These are phyloP conservation scores for Anolis apletophallus DNA, from an alignment of 2,797 vertebrate genomes.

Conservation along the genomic window DNA sequence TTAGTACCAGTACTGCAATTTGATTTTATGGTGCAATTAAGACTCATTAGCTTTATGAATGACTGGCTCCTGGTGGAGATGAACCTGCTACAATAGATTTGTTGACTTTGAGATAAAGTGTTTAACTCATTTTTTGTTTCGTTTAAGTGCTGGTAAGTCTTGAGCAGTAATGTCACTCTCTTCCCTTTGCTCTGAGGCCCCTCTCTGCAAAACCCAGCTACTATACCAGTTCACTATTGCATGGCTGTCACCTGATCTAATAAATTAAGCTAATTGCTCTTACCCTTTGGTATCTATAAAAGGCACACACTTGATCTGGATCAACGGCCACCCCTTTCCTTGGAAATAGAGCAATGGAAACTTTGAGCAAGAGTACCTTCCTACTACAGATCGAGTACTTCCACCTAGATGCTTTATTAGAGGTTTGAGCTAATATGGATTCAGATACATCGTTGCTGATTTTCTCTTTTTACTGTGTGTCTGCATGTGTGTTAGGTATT, in stretches of 20 bases:
- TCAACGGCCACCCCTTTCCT: neutral
- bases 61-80: neutral
- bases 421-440: neutral
- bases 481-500: too few relatives aligned
- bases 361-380: neutral
- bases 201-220: neutral
- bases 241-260: neutral
- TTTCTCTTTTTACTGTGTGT: neutral
- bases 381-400: neutral
- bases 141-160: neutral
- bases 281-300: too few relatives aligned
- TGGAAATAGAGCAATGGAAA: neutral
- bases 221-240: neutral
- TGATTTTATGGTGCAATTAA: neutral
- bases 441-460: neutral
- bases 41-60: neutral
- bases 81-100: neutral
- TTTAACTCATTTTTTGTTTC: neutral
- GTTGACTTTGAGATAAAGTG: neutral
- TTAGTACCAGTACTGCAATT: too few relatives aligned
- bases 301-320: neutral
- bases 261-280: neutral
- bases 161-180: neutral
- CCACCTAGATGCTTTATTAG: neutral
- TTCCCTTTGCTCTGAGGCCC: neutral